Conservation (phyloP, 2,888 invertebrate species). For the Amphimallon solstitiale region DNA sequence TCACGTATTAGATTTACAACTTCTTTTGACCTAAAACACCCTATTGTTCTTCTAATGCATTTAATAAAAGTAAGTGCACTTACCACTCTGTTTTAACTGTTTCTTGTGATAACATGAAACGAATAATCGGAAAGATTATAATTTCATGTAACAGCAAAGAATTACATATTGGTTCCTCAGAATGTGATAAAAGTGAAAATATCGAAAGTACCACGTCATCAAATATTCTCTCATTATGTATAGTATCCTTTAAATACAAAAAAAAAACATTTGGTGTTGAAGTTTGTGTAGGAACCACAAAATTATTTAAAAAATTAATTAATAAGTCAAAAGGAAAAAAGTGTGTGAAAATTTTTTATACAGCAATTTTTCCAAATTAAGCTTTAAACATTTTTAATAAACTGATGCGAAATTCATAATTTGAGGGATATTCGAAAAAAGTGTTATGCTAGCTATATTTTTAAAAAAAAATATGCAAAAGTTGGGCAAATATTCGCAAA, state of each 20-base stretch:
- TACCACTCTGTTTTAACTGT: constrained; percentile 10
- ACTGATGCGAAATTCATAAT: no score
- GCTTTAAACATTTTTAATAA: no score
- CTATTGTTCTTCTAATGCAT: not conserved
- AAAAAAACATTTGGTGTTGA: no score
- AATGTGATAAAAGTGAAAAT: constrained; percentile 32
- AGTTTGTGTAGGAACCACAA: no score
- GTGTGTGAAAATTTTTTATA: no score
- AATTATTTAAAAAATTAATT: no score
- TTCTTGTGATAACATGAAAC: constrained; percentile 27
- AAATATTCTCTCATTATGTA: constrained; percentile 18
- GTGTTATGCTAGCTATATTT: no score
- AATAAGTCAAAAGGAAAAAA: no score
- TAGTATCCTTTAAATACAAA: constrained; percentile 28
- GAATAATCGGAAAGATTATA: constrained; percentile 34
- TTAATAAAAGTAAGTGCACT: not conserved
- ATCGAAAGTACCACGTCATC: constrained; percentile 30
- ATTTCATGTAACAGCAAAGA: constrained; percentile 32
- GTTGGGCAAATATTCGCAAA: no score
- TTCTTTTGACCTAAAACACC: constrained; percentile 28
- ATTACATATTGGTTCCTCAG: constrained; percentile 33
- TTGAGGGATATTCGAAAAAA: no score
- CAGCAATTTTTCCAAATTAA: no score
- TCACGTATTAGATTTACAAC: constrained; percentile 14
- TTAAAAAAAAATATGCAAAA: no score